Percentiles rank a stretch among this genome's conserved stretches.
Conservation (phyloP, 23 tunicate species). For the Halocynthia aurantium region DNA sequence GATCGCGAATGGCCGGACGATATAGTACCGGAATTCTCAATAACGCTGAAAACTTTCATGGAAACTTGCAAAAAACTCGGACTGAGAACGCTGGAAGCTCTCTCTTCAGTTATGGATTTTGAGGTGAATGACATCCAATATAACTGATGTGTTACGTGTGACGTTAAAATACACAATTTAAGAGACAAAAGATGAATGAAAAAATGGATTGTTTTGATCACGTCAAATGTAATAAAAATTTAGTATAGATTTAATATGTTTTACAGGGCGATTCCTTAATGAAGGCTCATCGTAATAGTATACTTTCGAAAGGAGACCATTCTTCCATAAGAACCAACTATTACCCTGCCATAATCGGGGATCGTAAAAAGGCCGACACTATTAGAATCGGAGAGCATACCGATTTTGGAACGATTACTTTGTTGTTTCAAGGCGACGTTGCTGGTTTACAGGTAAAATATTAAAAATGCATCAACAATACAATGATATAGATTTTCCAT, state of each 20-base stretch:
- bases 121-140: neutral
- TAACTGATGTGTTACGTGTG: too few relatives aligned
- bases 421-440: slow-evolving; percentile 14
- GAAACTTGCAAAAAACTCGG: slow-evolving; percentile 10
- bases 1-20: slow-evolving; percentile 13
- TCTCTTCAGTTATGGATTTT: slow-evolving; percentile 1
- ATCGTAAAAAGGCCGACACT: neutral
- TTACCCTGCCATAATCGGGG: slow-evolving; percentile 2
- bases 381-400: slow-evolving; percentile 23
- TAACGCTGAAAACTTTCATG: slow-evolving; percentile 1
- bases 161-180: too few relatives aligned
- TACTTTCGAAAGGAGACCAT: neutral
- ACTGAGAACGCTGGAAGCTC: neutral
- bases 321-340: slow-evolving; percentile 4
- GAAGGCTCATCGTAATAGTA: too few relatives aligned
- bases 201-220: too few relatives aligned
- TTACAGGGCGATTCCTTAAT: too few relatives aligned
- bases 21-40: slow-evolving; percentile 15
- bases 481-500: too few relatives aligned
- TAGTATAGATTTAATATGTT: too few relatives aligned
- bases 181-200: too few relatives aligned
- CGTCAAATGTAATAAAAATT: too few relatives aligned
- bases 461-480: too few relatives aligned
- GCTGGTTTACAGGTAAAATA: slow-evolving; percentile 19
- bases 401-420: slow-evolving; percentile 24